Base-by-base conservation (phyloP, 2,797 vertebrate genomes). In the Hapalemur alaotrensis region DNA sequence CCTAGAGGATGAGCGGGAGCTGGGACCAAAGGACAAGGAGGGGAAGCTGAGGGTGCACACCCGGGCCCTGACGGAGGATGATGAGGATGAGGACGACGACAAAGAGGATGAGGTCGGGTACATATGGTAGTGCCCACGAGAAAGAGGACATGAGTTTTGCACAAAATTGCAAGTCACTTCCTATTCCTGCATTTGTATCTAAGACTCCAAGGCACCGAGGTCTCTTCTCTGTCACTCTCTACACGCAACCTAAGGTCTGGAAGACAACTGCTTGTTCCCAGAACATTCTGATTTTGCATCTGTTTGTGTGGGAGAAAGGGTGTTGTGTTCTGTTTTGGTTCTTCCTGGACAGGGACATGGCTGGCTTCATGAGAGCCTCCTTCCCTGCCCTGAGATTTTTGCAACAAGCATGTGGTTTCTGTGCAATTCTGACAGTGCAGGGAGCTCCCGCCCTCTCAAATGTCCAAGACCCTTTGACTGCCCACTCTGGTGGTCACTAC, bases 91-190 rank as follows among this genome's bases (percentile, higher is more conserved):
- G 97, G 99, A 99, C 1, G 99, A 99, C 0, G 99, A 99, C 92
- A 99, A 99, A 98, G 99, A 99, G 91, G 99, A 99, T 18, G 99
- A 99, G 98, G 99, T 98, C 22, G 99, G 99, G 97, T 99, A 99
- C 98, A 98, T 99, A 98, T 99, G 99, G 99, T 99, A 99, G 99
- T 99, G 99, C 98, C 98, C 98, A 96, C 91, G 90, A 92, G 97
- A 98, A 98, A 90, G 98, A 99, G 99, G 99, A 99, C 99, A 98
- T 98, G 97, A 94, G 92, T 98, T 99, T 99, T 98, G 99, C 99
- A 99, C 99, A 99, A 84, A 97, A 97, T 80, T 97, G 97, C 98
- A 98, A 98, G 92, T 98, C 97, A 97, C 97, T 97, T 98, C 98
- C 97, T 98, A 92, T 97, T 96, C 98, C 97, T 97, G 97, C 98